A percentile compares a stretch with the other conserved stretches of the same genome.
phyloP scores from a whole-genome alignment of 2,797 vertebrate species.

The Pristis pectinata region DNA sequence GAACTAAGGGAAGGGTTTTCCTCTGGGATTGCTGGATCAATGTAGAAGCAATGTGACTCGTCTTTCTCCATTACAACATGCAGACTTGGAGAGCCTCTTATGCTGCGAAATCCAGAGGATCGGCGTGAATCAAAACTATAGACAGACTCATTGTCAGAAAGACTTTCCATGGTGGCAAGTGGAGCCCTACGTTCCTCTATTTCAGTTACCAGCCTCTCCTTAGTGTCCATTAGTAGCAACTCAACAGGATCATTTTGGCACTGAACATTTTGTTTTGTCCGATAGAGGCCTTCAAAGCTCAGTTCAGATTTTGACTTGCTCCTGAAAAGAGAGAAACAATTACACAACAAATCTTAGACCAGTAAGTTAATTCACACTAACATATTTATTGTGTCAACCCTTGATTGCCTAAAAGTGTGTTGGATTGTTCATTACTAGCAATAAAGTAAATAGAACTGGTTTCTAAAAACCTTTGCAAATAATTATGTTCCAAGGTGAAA shows the following conservation, averaged over 20 bases:
- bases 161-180: slow-evolving; percentile 91
- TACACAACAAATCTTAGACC: background rate
- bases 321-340: slow-evolving; percentile 54
- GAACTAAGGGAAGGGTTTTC: slow-evolving; percentile 97
- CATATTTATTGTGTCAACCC: background rate
- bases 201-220: slow-evolving; percentile 81
- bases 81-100: slow-evolving; percentile 87
- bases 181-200: slow-evolving; percentile 85
- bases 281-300: slow-evolving; percentile 90
- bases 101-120: slow-evolving; percentile 81
- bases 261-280: slow-evolving; percentile 71
- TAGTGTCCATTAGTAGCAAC: slow-evolving; percentile 81
- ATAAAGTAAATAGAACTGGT: background rate
- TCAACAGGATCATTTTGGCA: slow-evolving; percentile 70
- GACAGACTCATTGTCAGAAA: slow-evolving; percentile 91
- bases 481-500: background rate
- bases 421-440: background rate
- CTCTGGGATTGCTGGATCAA: slow-evolving; percentile 87
- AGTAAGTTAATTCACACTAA: background rate
- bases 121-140: slow-evolving; percentile 94
- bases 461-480: background rate
- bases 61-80: slow-evolving; percentile 75
- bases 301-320: slow-evolving; percentile 92
- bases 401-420: background rate
- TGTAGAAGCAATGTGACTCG: slow-evolving; percentile 70